Base-by-base conservation (phyloP, 2,797 vertebrate genomes). In the Sylvia borin region DNA sequence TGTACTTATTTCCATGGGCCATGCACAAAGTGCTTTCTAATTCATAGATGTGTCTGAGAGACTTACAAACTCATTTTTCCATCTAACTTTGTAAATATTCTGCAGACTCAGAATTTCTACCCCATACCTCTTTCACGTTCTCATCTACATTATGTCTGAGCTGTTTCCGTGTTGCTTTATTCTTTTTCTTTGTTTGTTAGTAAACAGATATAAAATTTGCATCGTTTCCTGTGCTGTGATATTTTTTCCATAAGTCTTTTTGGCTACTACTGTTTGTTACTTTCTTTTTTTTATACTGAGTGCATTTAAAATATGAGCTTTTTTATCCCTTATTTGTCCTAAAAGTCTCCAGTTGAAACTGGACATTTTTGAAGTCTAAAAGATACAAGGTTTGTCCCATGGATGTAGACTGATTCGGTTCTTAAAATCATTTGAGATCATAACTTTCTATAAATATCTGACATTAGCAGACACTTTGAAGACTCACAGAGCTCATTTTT, bases 381-480 rank as follows among this genome's bases (percentile, higher is more conserved):
- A 54, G 29, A 60, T 53, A 26, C 5, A 25, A 82, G 12, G 24
- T 58, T 95, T 90, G 55, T 72, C 48, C 62, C 48, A 43, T 15
- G 20, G 48, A 78, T 75, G 19, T 55, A 66, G 64, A 31, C 48
- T 54, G 38, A 48, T 79, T 88, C 73, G 54, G 40, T 81, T 88
- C 91, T 84, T 79, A 72, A 74, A 72, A 82, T 93, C 77, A 79
- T 83, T 95, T 77, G 75, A 79, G 89, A 94, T 88, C 32, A 83
- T 88, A 85, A 80, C 76, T 84, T 86, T 79, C 94, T 96, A 74
- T 85, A 86, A 92, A 81, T 93, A 92, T 57, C 94, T 81, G 85
- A 90, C 78, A 82, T 85, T 53, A 54, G 73, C 55, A 84, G 62
- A 40, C 43, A 81, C 75, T 85, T 77, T 75, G 65, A 90, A 91